Conservation (phyloP, 2,113 vertebrate genomes). For the Neoarius graeffei region DNA sequence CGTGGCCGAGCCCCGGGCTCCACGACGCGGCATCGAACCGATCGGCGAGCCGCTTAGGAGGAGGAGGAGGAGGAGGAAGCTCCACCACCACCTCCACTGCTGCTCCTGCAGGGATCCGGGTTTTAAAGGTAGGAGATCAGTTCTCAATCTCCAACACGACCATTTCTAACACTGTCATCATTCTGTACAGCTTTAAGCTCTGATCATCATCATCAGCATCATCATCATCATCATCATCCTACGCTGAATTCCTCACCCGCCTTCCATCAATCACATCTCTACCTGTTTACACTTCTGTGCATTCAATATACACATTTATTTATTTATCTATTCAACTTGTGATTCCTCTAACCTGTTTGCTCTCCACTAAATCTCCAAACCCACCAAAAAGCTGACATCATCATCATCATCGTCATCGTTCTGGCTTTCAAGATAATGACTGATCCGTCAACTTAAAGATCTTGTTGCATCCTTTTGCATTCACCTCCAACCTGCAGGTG, state of each 20-base stretch:
- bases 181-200: not conserved
- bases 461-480: not conserved
- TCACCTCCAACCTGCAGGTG: conserved; percentile 4
- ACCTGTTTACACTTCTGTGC: too few relatives aligned
- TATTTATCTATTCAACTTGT: not conserved
- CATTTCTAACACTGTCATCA: not conserved
- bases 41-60: conserved; percentile 61
- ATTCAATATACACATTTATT: not conserved
- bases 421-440: not conserved
- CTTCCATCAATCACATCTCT: conserved; percentile 8
- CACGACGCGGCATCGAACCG: conserved; percentile 63
- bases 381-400: conserved; percentile 5
- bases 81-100: not conserved
- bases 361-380: not conserved
- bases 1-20: conserved; percentile 63
- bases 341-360: conserved; percentile 8
- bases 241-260: conserved; percentile 45
- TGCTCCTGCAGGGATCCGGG: conserved; percentile 71
- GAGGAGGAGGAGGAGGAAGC: not conserved
- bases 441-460: not conserved
- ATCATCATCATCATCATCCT: conserved; percentile 35
- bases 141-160: not conserved
- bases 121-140: conserved; percentile 71
- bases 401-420: not conserved
- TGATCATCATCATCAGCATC: too few relatives aligned